A percentile compares a stretch with the other conserved stretches of the same genome.
phyloP scores from a whole-genome alignment of 1,140 invertebrate species.

The Cyrtorhinus lividipennis region DNA sequence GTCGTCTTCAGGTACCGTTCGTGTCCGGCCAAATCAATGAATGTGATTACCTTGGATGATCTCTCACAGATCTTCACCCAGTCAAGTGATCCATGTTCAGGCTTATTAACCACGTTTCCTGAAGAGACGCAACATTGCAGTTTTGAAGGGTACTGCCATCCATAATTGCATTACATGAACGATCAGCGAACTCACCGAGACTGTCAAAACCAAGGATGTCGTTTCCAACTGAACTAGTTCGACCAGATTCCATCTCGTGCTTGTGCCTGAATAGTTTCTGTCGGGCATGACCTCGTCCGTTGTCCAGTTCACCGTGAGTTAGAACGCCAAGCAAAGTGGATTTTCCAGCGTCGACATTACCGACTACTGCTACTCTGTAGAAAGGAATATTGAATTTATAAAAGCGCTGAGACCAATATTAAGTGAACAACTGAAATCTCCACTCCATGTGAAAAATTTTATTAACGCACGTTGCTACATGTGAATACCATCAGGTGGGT shows the following conservation, averaged over 20 bases:
- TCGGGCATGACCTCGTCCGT: slow-evolving; percentile 83
- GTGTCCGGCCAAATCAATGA: slow-evolving; percentile 98
- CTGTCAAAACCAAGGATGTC: slow-evolving; percentile 95
- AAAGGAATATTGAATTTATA: not conserved
- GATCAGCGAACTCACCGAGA: slow-evolving; percentile 36
- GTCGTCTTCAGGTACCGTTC: slow-evolving; percentile 98
- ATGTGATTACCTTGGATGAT: slow-evolving; percentile 96
- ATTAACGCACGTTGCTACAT: not conserved
- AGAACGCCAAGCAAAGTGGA: slow-evolving; percentile 92
- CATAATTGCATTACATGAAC: not conserved
- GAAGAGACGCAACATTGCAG: slow-evolving; percentile 20
- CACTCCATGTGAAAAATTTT: not conserved
- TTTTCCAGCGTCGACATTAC: slow-evolving; percentile 99
- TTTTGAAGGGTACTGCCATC: not conserved
- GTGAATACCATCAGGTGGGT: not conserved
- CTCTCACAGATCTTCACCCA: slow-evolving; percentile 99
- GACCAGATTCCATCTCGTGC: slow-evolving; percentile 95
- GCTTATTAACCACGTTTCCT: slow-evolving; percentile 95
- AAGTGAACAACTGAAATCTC: not conserved
- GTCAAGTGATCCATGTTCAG: slow-evolving; percentile 88
- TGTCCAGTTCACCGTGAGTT: slow-evolving; percentile 95
- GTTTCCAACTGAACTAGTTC: slow-evolving; percentile 97
- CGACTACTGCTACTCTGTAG: slow-evolving; percentile 88
- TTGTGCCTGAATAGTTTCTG: slow-evolving; percentile 95
- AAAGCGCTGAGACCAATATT: not conserved